phyloP scores from a whole-genome alignment of 1,140 invertebrate species.

The Globodera rostochiensis region DNA sequence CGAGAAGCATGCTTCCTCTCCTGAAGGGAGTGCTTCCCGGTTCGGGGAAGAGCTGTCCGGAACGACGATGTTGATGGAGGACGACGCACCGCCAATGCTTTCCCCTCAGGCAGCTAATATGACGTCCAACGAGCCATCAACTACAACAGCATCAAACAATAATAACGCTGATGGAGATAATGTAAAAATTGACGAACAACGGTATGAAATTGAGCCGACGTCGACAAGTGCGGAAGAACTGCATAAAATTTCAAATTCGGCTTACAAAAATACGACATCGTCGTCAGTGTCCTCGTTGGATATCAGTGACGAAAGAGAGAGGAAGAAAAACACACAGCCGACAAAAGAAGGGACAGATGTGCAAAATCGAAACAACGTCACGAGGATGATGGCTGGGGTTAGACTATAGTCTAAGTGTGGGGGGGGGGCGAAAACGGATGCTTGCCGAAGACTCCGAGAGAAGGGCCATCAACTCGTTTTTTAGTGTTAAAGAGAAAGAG shows the following conservation, averaged over 20 bases:
- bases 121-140: constrained; percentile 6
- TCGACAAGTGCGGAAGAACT: neutral
- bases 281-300: neutral
- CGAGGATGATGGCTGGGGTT: too few species aligned
- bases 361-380: neutral
- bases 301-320: neutral
- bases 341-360: neutral
- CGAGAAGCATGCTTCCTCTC: constrained; percentile 16
- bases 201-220: neutral
- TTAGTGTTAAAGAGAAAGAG: too few species aligned
- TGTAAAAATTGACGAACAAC: neutral
- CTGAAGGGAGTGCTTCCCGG: constrained; percentile 12
- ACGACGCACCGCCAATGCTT: constrained; percentile 29
- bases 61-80: constrained; percentile 4
- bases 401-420: too few species aligned
- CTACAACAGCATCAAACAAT: neutral
- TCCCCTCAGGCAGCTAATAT: constrained; percentile 25
- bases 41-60: constrained; percentile 17
- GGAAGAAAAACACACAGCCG: neutral
- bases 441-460: too few species aligned
- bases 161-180: neutral
- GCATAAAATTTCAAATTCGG: neutral
- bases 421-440: too few species aligned
- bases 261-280: neutral
- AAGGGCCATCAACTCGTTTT: too few species aligned